Evolutionary conservation across 1,140 invertebrate species (phyloP).

Genomic region (Formica exsecta): DNA sequence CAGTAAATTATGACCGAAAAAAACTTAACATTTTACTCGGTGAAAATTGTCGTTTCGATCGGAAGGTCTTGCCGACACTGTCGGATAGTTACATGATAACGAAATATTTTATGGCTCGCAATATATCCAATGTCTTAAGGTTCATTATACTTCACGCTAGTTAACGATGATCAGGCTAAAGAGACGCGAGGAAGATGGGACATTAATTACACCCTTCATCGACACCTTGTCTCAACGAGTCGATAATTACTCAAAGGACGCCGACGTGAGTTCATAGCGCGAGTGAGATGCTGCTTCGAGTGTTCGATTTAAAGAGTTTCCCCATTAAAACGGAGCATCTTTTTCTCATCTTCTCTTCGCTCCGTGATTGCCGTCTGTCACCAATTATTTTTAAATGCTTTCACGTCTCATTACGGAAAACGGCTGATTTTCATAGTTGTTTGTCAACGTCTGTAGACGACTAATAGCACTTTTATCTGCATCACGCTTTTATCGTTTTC

Average conservation of each 20-base stretch:
- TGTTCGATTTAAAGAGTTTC: slow-evolving; percentile 59
- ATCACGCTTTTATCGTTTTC: slow-evolving; percentile 37
- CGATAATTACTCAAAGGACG: slow-evolving; percentile 69
- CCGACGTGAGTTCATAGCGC: slow-evolving; percentile 40
- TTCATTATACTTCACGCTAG: slow-evolving; percentile 46
- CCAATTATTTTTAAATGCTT: slow-evolving; percentile 63
- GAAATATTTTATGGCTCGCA: slow-evolving; percentile 17
- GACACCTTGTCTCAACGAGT: slow-evolving; percentile 35
- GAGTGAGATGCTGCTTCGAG: slow-evolving; percentile 30
- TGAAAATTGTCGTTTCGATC: slow-evolving; percentile 47
- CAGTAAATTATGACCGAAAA: slow-evolving; percentile 64
- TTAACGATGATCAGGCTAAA: slow-evolving; percentile 45
- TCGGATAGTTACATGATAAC: slow-evolving; percentile 2
- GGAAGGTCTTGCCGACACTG: slow-evolving; percentile 5
- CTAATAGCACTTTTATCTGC: slow-evolving; percentile 47
- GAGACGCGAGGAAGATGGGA: slow-evolving; percentile 22
- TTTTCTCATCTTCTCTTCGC: not conserved
- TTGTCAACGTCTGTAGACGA: slow-evolving; percentile 46
- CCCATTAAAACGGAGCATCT: slow-evolving; percentile 42
- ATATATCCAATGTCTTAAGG: slow-evolving; percentile 25
- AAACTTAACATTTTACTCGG: slow-evolving; percentile 41
- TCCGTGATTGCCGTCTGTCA: slow-evolving; percentile 13
- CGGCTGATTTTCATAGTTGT: slow-evolving; percentile 51
- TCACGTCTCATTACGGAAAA: slow-evolving; percentile 45
- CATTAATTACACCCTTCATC: slow-evolving; percentile 62